Percentiles rank a stretch among this genome's conserved stretches.
These are phyloP conservation scores for Trissolcus brochymenae DNA, from an alignment of 2,888 invertebrate species.

Conservation along the genomic window DNA sequence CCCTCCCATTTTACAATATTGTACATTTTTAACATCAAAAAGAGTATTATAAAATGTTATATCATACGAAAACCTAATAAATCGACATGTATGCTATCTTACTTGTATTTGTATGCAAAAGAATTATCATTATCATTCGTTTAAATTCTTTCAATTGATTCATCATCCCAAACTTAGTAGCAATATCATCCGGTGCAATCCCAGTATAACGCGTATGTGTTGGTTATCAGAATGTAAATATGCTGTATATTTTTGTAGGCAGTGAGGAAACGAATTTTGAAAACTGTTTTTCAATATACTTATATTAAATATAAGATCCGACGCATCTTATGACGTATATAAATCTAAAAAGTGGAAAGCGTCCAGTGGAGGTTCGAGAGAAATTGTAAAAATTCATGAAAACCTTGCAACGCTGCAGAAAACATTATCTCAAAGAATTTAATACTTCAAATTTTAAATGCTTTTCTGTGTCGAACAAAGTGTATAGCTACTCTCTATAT, in stretches of 20 bases:
- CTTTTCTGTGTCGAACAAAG: slow-evolving; percentile 42
- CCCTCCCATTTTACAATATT: too few species aligned
- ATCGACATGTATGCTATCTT: too few species aligned
- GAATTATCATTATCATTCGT: slow-evolving; percentile 10
- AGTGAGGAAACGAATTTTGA: slow-evolving; percentile 34
- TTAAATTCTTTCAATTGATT: slow-evolving; percentile 28
- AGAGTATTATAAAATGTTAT: too few species aligned
- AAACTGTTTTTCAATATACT: slow-evolving; percentile 43
- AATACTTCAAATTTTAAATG: slow-evolving; percentile 53
- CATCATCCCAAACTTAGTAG: slow-evolving; percentile 34
- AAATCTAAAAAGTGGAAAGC: slow-evolving; percentile 47
- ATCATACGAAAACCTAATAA: too few species aligned
- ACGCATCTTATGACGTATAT: slow-evolving; percentile 22
- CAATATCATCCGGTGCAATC: slow-evolving; percentile 31
- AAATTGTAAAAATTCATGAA: slow-evolving; percentile 53
- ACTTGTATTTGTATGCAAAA: background rate
- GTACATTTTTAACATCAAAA: too few species aligned
- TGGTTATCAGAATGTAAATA: slow-evolving; percentile 49
- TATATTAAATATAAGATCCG: slow-evolving; percentile 52
- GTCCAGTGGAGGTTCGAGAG: slow-evolving; percentile 47
- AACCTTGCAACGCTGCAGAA: slow-evolving; percentile 20
- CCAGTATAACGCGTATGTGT: slow-evolving; percentile 27
- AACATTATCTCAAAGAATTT: slow-evolving; percentile 49
- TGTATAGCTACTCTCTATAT: slow-evolving; percentile 22
- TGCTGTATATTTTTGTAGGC: slow-evolving; percentile 55